These are phyloP conservation scores for Hecatera dysodea DNA, from an alignment of 2,888 invertebrate species.

Conservation along the genomic window DNA sequence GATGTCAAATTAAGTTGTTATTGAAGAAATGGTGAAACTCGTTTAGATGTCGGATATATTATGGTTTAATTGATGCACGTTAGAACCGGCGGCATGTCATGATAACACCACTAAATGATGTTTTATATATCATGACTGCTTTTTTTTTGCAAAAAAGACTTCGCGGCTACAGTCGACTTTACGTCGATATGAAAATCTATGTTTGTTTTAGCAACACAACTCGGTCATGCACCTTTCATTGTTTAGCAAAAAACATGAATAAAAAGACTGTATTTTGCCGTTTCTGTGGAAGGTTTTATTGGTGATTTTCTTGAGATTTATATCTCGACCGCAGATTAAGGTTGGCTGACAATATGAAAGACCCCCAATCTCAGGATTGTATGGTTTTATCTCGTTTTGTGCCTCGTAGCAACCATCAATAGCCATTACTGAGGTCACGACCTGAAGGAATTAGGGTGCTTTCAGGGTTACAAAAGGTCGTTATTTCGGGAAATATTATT, in stretches of 20 bases:
- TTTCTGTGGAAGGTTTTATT: slow-evolving; percentile 30
- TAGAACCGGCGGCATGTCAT: neutral
- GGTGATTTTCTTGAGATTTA: slow-evolving; percentile 11
- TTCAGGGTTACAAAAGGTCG: slow-evolving; percentile 26
- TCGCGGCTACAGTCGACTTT: slow-evolving; percentile 32
- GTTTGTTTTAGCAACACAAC: slow-evolving; percentile 27
- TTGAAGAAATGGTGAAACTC: neutral
- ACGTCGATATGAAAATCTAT: slow-evolving; percentile 22
- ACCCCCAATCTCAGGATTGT: slow-evolving; percentile 18
- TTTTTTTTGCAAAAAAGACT: slow-evolving; percentile 19
- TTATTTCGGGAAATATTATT: slow-evolving; percentile 48
- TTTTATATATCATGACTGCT: neutral
- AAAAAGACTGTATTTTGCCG: neutral
- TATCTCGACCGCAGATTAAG: slow-evolving; percentile 29
- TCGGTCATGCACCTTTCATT: slow-evolving; percentile 48
- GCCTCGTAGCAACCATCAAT: slow-evolving; percentile 14
- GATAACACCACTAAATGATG: neutral
- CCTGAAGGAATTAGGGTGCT: slow-evolving; percentile 41
- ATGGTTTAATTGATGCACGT: neutral
- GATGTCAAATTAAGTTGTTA: neutral
- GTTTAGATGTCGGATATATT: too few relatives aligned
- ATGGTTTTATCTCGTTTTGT: slow-evolving; percentile 27
- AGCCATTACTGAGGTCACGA: slow-evolving; percentile 49
- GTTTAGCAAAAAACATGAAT: slow-evolving; percentile 27
- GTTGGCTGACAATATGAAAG: slow-evolving; percentile 30